Evolutionary conservation across 2,113 vertebrate genomes (phyloP).

Genomic region (Psophia crepitans): DNA sequence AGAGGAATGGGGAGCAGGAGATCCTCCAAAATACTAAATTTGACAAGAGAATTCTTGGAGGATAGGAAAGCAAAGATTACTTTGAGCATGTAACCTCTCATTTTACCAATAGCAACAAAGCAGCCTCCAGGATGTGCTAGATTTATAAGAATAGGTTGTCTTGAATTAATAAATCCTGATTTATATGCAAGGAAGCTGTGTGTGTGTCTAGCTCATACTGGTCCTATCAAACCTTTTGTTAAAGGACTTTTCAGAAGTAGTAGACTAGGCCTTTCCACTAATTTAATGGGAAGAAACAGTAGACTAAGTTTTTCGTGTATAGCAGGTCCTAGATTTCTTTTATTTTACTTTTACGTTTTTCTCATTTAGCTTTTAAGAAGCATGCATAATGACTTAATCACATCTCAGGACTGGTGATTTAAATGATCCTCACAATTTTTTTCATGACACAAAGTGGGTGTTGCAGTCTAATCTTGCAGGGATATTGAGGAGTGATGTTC

Average conservation of each 20-base stretch:
- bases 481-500: neutral
- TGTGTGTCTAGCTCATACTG: neutral
- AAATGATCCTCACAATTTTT: neutral
- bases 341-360: neutral
- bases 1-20: neutral
- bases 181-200: neutral
- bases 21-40: neutral
- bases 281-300: neutral
- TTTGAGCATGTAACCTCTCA: neutral
- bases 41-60: neutral
- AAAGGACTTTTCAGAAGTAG: neutral
- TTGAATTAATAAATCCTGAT: conserved; percentile 8
- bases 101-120: neutral
- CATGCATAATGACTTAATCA: neutral
- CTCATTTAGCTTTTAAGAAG: neutral
- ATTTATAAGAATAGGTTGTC: neutral
- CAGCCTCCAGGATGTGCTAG: neutral
- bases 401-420: neutral
- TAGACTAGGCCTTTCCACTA: neutral
- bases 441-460: neutral
- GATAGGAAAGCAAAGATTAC: neutral
- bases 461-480: neutral
- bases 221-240: neutral
- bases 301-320: neutral
- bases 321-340: neutral